Evolutionary conservation across 2,888 invertebrate genomes (phyloP), one percentile per base, ranked within the genome.

Genomic region (Agrotis exclamationis): DNA sequence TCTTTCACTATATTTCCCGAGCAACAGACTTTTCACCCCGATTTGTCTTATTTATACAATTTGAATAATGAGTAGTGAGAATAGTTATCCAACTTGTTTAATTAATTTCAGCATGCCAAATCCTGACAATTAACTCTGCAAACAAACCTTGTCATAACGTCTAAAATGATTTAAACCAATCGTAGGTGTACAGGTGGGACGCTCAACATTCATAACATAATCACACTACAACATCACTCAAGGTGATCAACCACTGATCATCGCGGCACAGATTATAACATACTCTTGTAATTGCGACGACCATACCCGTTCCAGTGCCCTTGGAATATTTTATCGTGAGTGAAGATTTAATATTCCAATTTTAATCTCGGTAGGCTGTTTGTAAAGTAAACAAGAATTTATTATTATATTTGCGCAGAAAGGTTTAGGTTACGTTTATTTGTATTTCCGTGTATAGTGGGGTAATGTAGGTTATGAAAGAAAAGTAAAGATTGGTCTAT

Each of bases 221-320:
- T 56, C 63, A 63, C 57, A 58, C 22, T 56, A 54, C 60, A 64
- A 58, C 69, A 44, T 45, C n/a, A 57, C 44, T 83, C 84, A 84
- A 84, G 84, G 84, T 81, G 79, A 84, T 71, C 84, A 45, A 81
- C 74, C 70, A 64, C 62, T 71, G 83, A 83, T 70, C 79, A 76
- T 85, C 83, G 53, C 24, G 69, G 56, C 78, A 84, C 74, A 83
- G 76, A 83, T 81, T 76, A 78, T 80, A 79, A 84, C 81, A 79
- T 80, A 73, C 62, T 69, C 71, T 71, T 57, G 72, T 85, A 85
- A 84, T 85, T 84, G 74, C 76, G 72, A 63, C 76, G 72, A 63
- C 57, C 70, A 76, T 62, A 73, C 72, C 68, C 50, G 65, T 63
- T 62, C 13, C 60, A 24, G 33, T 71, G 74, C 76, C 83, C 83